Evolutionary conservation across 92 coral and sea anemone species (phyloP), one percentile per base, ranked within the genome.

Genomic region (Porites divaricata): DNA sequence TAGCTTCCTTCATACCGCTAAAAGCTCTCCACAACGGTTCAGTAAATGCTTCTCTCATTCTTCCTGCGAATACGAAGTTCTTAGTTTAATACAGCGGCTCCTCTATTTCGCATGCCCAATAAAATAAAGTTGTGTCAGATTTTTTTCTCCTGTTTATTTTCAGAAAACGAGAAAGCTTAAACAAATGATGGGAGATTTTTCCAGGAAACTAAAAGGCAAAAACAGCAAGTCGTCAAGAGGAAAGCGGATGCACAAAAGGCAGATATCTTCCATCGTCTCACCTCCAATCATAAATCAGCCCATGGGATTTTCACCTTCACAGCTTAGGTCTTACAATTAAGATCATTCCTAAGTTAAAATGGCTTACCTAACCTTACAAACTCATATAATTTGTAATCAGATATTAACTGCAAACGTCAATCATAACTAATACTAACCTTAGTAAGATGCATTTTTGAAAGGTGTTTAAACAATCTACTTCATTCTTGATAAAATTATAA

Each of bases 281-380:
- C 73, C 86, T 72, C 79, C 79, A 48, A 22, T 65, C n/a, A 63
- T 82, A 72, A 82, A 63, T 66, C 63, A 79, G 22, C 86, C 72
- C 8, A 82, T 82, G 79, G 86, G 79, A 61, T 82, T 72, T 49
- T 41, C 68, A 58, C 51, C 79, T 8, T 14, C 70, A 21, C 79
- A 73, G 20, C 13, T 73, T 73, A 82, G 86, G 86, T 82, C 86
- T 58, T 19, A 35, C 15, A 20, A 22, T 68, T 61, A 71, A 58
- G 17, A 20, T 73, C 12, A 72, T 11, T 22, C 45, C 26, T 21
- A 23, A 41, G 69, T 76, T 35, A 54, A 54, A 54, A 54, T 2
- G 59, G 10, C 59, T 54, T 2, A 54, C 59, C 12, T 11, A 54
- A 54, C 12, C 59, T 15, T 7, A 54, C 59, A 11, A 54, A 54